These are phyloP conservation scores for Drosophila hamatofila DNA, from an alignment of 2,888 invertebrate species.

Conservation along the genomic window DNA sequence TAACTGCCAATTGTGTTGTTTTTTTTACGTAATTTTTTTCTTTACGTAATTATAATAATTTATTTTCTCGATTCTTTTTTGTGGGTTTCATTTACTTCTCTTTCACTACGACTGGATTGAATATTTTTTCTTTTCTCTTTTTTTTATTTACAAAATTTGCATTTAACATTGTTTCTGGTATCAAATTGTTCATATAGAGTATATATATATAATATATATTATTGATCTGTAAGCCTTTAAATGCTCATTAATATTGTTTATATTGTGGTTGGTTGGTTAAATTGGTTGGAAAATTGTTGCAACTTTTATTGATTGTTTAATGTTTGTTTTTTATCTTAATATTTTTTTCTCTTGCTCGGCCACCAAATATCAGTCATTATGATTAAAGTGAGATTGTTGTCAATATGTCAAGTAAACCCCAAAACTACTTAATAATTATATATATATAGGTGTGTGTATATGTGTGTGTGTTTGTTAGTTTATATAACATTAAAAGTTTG, in stretches of 20 bases:
- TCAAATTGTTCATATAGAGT: conserved; percentile 48
- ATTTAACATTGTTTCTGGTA: conserved; percentile 61
- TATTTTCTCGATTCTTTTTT: conserved; percentile 49
- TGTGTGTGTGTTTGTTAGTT: conserved; percentile 6
- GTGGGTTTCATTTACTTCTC: conserved; percentile 40
- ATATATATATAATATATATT: conserved; percentile 20
- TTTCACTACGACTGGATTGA: conserved; percentile 64
- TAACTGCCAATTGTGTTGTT: conserved; percentile 59
- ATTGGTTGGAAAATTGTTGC: conserved; percentile 15
- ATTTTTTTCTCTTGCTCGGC: not conserved
- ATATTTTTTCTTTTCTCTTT: conserved; percentile 19
- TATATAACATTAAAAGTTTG: conserved; percentile 66
- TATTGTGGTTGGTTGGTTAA: conserved; percentile 39
- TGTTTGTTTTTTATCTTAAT: not conserved
- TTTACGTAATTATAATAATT: conserved; percentile 73
- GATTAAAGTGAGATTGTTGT: conserved; percentile 40
- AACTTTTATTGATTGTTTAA: conserved; percentile 30
- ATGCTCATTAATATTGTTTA: conserved; percentile 42
- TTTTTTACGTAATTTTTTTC: not conserved
- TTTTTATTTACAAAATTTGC: conserved; percentile 69
- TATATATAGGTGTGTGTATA: not conserved
- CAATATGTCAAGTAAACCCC: conserved; percentile 16
- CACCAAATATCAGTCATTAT: conserved; percentile 66
- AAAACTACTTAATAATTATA: conserved; percentile 41
- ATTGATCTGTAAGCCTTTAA: conserved; percentile 47